Base-by-base conservation (phyloP, 1,140 invertebrate genomes). In the Meloidogyne hapla region DNA sequence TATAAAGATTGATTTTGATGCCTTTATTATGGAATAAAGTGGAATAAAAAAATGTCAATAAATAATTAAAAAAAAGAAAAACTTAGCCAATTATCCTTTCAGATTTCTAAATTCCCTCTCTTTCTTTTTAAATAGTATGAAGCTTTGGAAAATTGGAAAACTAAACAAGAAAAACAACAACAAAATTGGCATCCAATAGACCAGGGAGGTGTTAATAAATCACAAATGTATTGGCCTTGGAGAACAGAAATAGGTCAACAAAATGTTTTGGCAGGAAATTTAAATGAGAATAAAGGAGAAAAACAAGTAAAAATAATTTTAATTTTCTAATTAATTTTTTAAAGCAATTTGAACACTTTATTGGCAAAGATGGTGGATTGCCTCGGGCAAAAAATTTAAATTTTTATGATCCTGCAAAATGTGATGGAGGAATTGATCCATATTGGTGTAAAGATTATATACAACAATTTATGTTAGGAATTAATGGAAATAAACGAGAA, bases 381-480 rank as follows among this genome's bases (percentile, higher is more conserved):
- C 23, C 26, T 21, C 67, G 33, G 8, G 15, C 28, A 21, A 9
- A 9, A 38, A 26, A 69, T 13, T 21, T 23, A 12, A 64, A 73
- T 15, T 63, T 63, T 62, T 74, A 38, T 40, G 48, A 45, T 69
- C 21, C n/a, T 2, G 9, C n/a, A 26, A 76, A 76, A 38, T 76
- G 75, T 21, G 75, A 76, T 42, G 48, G 18, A 65, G 75, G 75
- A 21, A 40, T 63, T 9, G 75, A 76, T 26, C 75, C 75, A 15
- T 33, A 61, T 23, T 76, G 75, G 75, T 76, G 75, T 28, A n/a
- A 13, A 21, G 48, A 56, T 42, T 70, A 76, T 76, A 66, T 76
- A 23, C 15, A 40, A n/a, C 67, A 76, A 26, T 76, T 74, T 64
- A 48, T 76, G 69, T 76, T 69, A 12, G 69, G 45, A 63, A 33